These are phyloP conservation scores for Malurus leucopterus DNA, from an alignment of 2,797 vertebrate species.

Conservation along the genomic window DNA sequence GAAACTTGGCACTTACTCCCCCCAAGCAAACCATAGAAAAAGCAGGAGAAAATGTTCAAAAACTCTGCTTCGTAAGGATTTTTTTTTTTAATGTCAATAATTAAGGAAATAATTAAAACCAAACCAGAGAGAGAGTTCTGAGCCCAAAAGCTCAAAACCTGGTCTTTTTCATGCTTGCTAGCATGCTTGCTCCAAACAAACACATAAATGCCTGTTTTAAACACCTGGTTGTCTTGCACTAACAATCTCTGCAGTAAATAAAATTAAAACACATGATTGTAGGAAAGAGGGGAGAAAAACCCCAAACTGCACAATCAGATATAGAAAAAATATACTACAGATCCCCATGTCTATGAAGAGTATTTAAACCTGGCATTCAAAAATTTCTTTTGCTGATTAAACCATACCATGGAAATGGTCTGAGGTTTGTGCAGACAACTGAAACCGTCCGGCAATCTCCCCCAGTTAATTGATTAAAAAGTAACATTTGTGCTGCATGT, in stretches of 20 bases:
- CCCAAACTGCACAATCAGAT: neutral
- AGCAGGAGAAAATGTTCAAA: neutral
- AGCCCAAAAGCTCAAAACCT: neutral
- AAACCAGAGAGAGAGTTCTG: neutral
- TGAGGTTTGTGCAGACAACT: neutral
- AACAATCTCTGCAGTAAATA: neutral
- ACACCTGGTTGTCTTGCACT: accelerated
- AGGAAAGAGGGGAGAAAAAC: accelerated
- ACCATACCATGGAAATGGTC: neutral
- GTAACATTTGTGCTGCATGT: neutral
- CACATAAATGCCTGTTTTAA: neutral
- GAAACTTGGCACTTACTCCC: neutral
- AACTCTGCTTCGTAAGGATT: neutral
- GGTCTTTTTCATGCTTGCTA: neutral
- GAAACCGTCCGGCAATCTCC: neutral
- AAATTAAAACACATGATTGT: neutral
- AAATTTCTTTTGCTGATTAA: neutral
- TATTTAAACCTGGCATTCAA: neutral
- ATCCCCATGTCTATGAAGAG: neutral
- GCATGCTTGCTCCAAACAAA: neutral
- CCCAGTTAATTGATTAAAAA: neutral
- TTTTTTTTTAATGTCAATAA: neutral
- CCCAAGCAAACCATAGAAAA: neutral
- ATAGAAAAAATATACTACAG: accelerated
- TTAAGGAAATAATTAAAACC: neutral